Base-by-base conservation (phyloP, 2,113 vertebrate species). In the Ascaphus truei region DNA sequence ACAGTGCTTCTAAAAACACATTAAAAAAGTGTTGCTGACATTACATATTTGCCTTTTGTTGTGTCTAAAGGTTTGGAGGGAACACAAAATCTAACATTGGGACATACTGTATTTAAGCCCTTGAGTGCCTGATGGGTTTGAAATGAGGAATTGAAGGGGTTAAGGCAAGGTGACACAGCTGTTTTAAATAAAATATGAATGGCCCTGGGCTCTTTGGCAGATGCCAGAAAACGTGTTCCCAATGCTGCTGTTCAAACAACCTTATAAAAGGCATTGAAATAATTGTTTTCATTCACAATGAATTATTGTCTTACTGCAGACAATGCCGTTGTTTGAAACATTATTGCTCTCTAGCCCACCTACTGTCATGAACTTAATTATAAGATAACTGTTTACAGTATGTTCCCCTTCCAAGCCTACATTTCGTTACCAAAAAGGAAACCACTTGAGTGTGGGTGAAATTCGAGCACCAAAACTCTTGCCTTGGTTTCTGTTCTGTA, bases 101-200 rank as follows among this genome's bases (percentile, higher is more conserved):
- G 23, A 36, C 11, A 65, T 26, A 50, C n/a, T n/a, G n/a, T n/a
- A n/a, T n/a, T 53, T 9, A 29, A 41, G 25, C 34, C 26, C 4
- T 13, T 12, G 11, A 36, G 34, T 66, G 25, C 13, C 13, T 39
- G 33, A 55, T 22, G 27, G 33, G 11, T 25, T 13, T 53, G 10
- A 31, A 37, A 18, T 12, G 31, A 15, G 10, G 3, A 5, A 6
- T 10, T 20, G 45, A 57, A 30, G 37, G 29, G 52, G 56, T 67
- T 57, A 57, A 57, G 47, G 25, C 55, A 59, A 69, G 55, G 55
- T 59, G 66, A 69, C 55, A 39, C 66, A 69, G 53, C 65, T 58
- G 55, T 37, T 59, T 43, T 69, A 60, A 69, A 60, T 69, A 69
- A 69, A 69, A 69, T 59, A 69, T 51, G 64, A 67, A 39, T 67